Conservation (phyloP, 2,888 invertebrate genomes). For the Lasioglossum morio region DNA sequence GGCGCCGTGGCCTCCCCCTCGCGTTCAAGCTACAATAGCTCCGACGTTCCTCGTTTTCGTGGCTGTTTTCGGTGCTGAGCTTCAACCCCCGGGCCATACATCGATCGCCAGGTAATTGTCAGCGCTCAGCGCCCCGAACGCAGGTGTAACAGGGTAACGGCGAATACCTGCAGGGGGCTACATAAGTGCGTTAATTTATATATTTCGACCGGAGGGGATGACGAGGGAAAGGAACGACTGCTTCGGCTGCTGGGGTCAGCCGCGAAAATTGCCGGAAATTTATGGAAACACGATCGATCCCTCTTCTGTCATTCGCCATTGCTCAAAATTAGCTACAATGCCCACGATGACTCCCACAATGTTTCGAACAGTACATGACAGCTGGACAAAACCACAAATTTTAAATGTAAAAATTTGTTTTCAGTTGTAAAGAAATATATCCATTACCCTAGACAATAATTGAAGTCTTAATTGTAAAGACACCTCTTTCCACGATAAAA, state of each 20-base stretch:
- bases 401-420: no score
- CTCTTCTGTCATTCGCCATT: not conserved
- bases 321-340: no score
- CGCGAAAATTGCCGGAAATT: constrained; percentile 34
- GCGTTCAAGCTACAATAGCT: constrained; percentile 68
- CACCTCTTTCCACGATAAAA: no score
- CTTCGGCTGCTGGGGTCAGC: constrained; percentile 47
- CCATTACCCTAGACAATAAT: not conserved
- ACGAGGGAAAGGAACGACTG: constrained; percentile 19
- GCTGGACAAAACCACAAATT: no score
- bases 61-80: constrained; percentile 71
- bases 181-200: constrained; percentile 79
- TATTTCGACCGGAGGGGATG: constrained; percentile 54
- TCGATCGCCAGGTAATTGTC: constrained; percentile 84
- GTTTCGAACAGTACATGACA: no score
- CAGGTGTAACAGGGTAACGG: constrained; percentile 80
- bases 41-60: constrained; percentile 73
- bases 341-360: no score
- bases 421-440: no score
- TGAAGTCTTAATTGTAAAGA: no score
- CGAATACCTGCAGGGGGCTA: constrained; percentile 71
- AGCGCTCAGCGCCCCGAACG: constrained; percentile 82
- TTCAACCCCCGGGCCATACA: constrained; percentile 80
- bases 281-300: constrained; percentile 22
- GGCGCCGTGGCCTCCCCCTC: constrained; percentile 66